Evolutionary conservation across 2,888 invertebrate species (phyloP).

Genomic region (Agrilus mali): DNA sequence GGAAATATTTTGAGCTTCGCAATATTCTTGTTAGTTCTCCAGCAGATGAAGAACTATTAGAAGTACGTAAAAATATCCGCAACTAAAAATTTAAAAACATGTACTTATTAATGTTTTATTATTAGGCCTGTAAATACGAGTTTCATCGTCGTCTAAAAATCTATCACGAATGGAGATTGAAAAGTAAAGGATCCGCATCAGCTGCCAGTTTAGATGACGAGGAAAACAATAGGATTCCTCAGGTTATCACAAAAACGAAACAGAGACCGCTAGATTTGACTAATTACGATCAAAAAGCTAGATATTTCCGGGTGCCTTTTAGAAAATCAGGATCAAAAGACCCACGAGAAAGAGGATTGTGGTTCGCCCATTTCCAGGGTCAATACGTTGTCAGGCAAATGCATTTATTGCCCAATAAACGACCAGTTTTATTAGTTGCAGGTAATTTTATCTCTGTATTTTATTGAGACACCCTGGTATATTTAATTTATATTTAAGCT

Average conservation of each 20-base stretch:
- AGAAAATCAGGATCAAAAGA: constrained; percentile 43
- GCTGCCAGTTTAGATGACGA: constrained; percentile 53
- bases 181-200: constrained; percentile 69
- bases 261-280: constrained; percentile 52
- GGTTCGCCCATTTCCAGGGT: constrained; percentile 99
- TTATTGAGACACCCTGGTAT: too few relatives aligned
- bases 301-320: constrained; percentile 94
- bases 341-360: constrained; percentile 64
- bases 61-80: constrained; percentile 40
- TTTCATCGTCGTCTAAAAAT: constrained; percentile 96
- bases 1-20: constrained; percentile 95
- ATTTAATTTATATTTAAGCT: too few relatives aligned
- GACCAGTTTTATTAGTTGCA: constrained; percentile 77
- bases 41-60: constrained; percentile 80
- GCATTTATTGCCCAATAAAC: constrained; percentile 90
- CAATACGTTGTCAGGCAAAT: constrained; percentile 96
- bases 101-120: neutral
- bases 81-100: neutral
- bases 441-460: constrained; percentile 55
- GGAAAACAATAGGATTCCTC: constrained; percentile 76
- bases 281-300: constrained; percentile 42
- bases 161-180: constrained; percentile 98
- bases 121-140: constrained; percentile 88
- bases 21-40: constrained; percentile 98
- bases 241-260: constrained; percentile 69